Base-by-base conservation (phyloP, 2,888 invertebrate genomes). In the Dryobotodes eremita region DNA sequence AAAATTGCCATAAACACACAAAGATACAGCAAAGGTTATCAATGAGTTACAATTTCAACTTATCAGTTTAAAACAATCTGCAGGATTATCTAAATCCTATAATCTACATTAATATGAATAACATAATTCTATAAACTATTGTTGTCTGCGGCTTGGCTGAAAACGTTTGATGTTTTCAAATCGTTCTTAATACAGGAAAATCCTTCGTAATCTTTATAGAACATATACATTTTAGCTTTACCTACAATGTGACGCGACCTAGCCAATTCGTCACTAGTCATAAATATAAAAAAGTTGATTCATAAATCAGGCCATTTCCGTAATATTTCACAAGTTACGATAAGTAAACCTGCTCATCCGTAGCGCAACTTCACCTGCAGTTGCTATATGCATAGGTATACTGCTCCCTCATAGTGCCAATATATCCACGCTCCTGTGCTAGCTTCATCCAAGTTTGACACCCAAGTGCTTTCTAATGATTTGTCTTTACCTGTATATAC, bases 91-190 rank as follows among this genome's bases (percentile, higher is more conserved):
- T 73, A 68, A 82, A 69, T 79, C 72, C 74, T 73, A 26, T 79
- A 80, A 84, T 76, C 77, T 75, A 42, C 36, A 55, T 75, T 82
- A 75, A 82, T 86, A 72, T 70, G 80, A 77, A 76, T 80, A 78
- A 75, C 66, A 77, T 77, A 83, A 81, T 71, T 75, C 61, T 77
- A 20, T 78, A 84, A 86, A 71, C 76, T 76, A 75, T 82, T 88
- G 79, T 85, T 81, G 77, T 79, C 73, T 77, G 78, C 88, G 89
- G 89, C 61, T 23, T 78, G 17, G 46, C 26, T 46, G 61, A 65
- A 65, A 72, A 23, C 42, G 31, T 82, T 85, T 85, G 74, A 86
- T 62, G 55, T 79, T 72, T 62, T 61, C 20, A 72, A 84, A 75
- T 75, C 61, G 61, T 61, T 55, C 55, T 36, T 31, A 57, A 78